Percentiles rank a stretch among this genome's conserved stretches.
Evolutionary conservation across 2,888 invertebrate species (phyloP).

Genomic region (Eueremaeus valkanovi): DNA sequence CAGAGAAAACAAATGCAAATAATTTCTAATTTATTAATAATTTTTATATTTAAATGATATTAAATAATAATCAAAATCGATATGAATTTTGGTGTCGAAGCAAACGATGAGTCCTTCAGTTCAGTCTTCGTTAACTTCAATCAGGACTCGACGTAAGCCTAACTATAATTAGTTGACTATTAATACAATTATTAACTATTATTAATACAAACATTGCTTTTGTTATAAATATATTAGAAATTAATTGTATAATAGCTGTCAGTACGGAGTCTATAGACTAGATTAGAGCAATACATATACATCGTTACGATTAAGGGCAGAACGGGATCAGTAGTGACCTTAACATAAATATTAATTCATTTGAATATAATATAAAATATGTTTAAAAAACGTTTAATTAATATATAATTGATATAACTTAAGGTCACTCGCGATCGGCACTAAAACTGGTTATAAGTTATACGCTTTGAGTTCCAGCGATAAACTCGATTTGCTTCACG

Average conservation of each 20-base stretch:
- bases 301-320: too few species aligned
- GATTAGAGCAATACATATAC: too few species aligned
- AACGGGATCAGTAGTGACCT: slow-evolving; percentile 16
- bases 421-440: slow-evolving; percentile 82
- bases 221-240: too few species aligned
- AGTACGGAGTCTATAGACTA: too few species aligned
- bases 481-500: slow-evolving; percentile 76
- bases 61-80: neutral
- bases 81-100: slow-evolving; percentile 17
- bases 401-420: too few species aligned
- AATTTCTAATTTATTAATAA: too few species aligned
- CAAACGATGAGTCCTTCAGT: slow-evolving; percentile 31
- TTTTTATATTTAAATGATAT: too few species aligned
- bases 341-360: slow-evolving; percentile 39
- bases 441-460: slow-evolving; percentile 81
- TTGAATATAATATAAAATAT: neutral
- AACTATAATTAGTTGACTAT: neutral
- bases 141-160: slow-evolving; percentile 93
- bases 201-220: too few species aligned
- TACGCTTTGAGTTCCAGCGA: slow-evolving; percentile 63
- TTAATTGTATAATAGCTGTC: too few species aligned
- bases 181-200: neutral
- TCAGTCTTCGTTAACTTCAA: slow-evolving; percentile 82
- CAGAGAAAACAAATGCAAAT: too few species aligned
- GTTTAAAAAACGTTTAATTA: slow-evolving; percentile 44